Conservation (phyloP, 2,797 vertebrate species). For the Triplophysa bombifrons region DNA sequence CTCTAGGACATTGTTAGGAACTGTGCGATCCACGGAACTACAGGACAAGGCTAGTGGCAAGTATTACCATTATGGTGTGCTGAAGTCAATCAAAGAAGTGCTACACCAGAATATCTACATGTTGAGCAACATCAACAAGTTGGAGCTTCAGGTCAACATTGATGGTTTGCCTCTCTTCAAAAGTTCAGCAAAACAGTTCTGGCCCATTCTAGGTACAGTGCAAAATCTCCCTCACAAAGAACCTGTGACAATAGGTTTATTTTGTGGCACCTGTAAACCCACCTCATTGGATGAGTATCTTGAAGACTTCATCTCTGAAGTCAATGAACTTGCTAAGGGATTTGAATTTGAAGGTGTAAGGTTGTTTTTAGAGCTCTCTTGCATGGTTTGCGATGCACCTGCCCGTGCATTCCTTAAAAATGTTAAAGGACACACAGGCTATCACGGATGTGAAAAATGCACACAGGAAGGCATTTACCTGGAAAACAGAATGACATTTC, state of each 20-base stretch:
- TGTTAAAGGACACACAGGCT: constrained; percentile 10
- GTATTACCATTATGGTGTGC: background rate
- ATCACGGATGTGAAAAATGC: constrained; percentile 12
- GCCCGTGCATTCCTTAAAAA: constrained; percentile 8
- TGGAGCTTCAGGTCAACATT: constrained; percentile 9
- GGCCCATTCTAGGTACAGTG: no score
- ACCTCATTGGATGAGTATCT: background rate
- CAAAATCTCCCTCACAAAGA: background rate
- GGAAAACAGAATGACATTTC: constrained; percentile 30
- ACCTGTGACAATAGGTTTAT: constrained; percentile 13
- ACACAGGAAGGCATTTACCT: constrained; percentile 11
- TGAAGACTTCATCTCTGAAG: background rate
- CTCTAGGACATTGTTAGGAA: background rate
- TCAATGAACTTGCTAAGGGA: background rate
- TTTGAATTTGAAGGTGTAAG: background rate
- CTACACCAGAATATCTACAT: background rate
- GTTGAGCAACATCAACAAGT: background rate
- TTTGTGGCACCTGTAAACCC: constrained; percentile 10
- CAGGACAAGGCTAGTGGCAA: constrained; percentile 1
- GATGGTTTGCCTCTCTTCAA: constrained; percentile 1
- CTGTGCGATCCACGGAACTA: background rate
- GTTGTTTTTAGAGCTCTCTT: background rate
- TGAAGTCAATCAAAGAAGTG: background rate
- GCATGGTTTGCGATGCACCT: constrained; percentile 3
- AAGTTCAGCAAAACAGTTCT: constrained; percentile 1